Conservation (phyloP, 2,888 invertebrate species). For the Hirtodrosophila cameraria region DNA sequence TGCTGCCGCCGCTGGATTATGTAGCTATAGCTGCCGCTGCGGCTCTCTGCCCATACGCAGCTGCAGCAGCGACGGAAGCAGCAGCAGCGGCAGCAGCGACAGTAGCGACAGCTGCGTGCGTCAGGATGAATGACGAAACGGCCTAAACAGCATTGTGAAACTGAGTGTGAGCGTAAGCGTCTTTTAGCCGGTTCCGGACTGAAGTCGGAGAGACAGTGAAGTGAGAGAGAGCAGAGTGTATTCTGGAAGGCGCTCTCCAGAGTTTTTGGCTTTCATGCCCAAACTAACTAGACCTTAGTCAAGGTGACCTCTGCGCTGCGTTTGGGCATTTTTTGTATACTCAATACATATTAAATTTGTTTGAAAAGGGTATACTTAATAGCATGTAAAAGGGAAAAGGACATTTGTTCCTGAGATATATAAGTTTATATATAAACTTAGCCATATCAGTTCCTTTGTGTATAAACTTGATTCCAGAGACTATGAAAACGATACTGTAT, state of each 20-base stretch:
- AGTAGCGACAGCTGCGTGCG: conserved; percentile 8
- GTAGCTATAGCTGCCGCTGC: conserved; percentile 47
- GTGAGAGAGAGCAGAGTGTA: too few relatives aligned
- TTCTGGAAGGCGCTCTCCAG: conserved; percentile 40
- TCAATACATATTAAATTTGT: too few relatives aligned
- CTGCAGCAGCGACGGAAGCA: conserved; percentile 12
- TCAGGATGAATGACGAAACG: conserved; percentile 78
- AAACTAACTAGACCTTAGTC: conserved; percentile 29
- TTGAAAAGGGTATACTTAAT: too few relatives aligned
- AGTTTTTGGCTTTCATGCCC: conserved; percentile 33
- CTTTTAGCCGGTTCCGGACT: conserved; percentile 21
- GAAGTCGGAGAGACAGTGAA: too few relatives aligned
- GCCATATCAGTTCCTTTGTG: too few relatives aligned
- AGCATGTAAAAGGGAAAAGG: too few relatives aligned
- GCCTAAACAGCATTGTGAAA: conserved; percentile 65
- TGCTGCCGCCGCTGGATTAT: conserved; percentile 69
- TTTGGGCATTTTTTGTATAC: conserved; percentile 1
- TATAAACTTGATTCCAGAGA: too few relatives aligned
- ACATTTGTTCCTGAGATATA: too few relatives aligned
- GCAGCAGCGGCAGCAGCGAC: conserved; percentile 14
- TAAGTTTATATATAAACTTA: too few relatives aligned
- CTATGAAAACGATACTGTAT: too few relatives aligned
- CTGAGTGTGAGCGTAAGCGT: conserved; percentile 36
- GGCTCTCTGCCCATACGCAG: conserved; percentile 7
- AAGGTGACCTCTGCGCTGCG: conserved; percentile 65